Evolutionary conservation across 2,888 invertebrate species (phyloP), one percentile per base, ranked within the genome.

Genomic region (Cistogaster globosa): DNA sequence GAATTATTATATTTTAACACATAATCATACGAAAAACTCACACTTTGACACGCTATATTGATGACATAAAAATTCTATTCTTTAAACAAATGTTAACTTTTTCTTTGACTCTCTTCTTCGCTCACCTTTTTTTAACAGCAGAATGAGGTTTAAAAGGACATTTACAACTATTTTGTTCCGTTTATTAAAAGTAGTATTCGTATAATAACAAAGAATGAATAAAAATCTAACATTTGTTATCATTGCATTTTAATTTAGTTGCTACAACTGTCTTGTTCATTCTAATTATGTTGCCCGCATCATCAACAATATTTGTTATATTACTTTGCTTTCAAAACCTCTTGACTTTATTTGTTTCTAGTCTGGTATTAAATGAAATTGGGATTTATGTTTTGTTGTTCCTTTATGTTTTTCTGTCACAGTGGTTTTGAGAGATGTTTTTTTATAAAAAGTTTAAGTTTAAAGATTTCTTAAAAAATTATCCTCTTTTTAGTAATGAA

Each of bases 261-360:
- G 57, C 38, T 58, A 80, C 65, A 72, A 68, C 74, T 80, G 60
- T 2, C 80, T 26, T 48, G 16, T 74, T 80, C 32, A 38, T 75
- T 75, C 82, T 76, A 82, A 85, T 85, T 82, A 79, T 67, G 69
- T 79, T 67, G 75, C 67, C 38, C 71, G 58, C 68, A 67, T 74
- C 75, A 83, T 71, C 76, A 84, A 62, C 60, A 69, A 22, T 69
- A 51, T 58, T 36, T 5, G 26, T 20, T 58, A 48, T 53, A 11
- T 48, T 26, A 62, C 53, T 80, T 80, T 89, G 87, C 90, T 91
- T 90, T 89, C 89, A 90, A 90, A 90, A 87, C 90, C 90, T 90
- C 90, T 90, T 90, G 90, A 90, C 90, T 90, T 88, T 86, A 77
- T 83, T 71, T 75, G 74, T 85, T 89, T 89, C 42, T 60, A 53